Conservation (phyloP, 2,888 invertebrate genomes). For the Malachius bipustulatus region DNA sequence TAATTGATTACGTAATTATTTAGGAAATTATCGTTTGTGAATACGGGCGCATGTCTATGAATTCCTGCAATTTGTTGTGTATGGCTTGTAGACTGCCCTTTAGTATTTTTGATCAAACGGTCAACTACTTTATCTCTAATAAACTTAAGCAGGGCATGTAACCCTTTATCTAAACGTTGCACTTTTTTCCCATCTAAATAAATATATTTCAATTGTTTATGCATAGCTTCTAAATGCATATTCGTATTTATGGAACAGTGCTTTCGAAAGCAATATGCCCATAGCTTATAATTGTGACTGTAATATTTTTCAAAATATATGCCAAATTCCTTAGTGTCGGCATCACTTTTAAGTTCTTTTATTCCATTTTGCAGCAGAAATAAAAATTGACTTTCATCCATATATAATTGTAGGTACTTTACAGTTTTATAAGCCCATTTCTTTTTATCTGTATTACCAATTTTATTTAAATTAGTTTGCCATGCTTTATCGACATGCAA, state of each 20-base stretch:
- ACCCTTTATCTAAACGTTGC: conserved; percentile 10
- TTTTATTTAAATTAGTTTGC: not conserved
- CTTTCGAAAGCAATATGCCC: conserved; percentile 11
- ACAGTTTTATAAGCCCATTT: not conserved
- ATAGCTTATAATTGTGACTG: conserved; percentile 1
- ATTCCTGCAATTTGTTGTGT: no score
- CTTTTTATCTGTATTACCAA: not conserved
- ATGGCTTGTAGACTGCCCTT: no score
- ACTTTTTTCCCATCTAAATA: conserved; percentile 11
- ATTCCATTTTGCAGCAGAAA: not conserved
- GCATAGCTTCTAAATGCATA: conserved; percentile 10
- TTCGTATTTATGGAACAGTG: no score
- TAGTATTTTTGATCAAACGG: no score
- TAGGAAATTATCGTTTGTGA: no score
- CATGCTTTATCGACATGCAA: not conserved
- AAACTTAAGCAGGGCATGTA: no score
- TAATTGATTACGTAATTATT: no score
- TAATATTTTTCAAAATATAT: conserved; percentile 5
- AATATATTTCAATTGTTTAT: conserved; percentile 8
- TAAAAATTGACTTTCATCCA: not conserved
- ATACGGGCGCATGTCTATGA: no score
- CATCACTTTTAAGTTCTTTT: conserved; percentile 3
- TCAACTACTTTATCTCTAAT: no score
- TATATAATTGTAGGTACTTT: not conserved
- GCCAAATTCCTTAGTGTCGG: conserved; percentile 4